phyloP scores from a whole-genome alignment of 2,113 vertebrate genomes.

The Sinocyclocheilus anshuiensis region DNA sequence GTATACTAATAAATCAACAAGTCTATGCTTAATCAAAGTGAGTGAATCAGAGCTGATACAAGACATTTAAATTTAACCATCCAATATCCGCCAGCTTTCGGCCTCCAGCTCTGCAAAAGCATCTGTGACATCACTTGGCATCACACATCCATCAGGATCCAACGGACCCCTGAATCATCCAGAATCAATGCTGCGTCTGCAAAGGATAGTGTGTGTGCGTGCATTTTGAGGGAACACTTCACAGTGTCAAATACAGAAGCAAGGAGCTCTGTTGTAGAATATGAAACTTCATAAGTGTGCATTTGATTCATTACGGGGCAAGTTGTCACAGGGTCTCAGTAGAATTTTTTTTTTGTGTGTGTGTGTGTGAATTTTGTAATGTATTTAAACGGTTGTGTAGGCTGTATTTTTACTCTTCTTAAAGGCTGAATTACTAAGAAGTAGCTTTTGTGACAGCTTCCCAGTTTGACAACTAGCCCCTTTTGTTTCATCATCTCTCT shows the following conservation, averaged over 20 bases:
- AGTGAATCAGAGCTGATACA: conserved; percentile 9
- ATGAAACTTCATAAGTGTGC: not conserved
- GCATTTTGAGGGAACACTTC: not conserved
- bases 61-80: conserved; percentile 11
- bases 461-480: not conserved
- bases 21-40: not conserved
- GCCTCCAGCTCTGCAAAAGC: conserved; percentile 10
- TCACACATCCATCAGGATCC: conserved; percentile 15
- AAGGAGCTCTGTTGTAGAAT: not conserved
- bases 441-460: not conserved
- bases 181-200: conserved; percentile 13
- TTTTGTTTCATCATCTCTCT: not conserved
- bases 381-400: not conserved
- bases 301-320: not conserved
- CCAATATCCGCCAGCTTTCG: not conserved
- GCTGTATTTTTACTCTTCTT: not conserved
- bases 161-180: conserved; percentile 17
- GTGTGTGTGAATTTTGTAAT: not conserved
- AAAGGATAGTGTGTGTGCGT: not conserved
- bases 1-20: not conserved
- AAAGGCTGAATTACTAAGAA: not conserved
- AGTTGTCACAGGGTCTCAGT: not conserved
- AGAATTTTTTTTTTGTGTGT: not conserved
- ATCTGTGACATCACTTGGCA: not conserved
- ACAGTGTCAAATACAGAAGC: not conserved